Conservation (phyloP, 2,797 vertebrate genomes). For the Coregonus suidteri region DNA sequence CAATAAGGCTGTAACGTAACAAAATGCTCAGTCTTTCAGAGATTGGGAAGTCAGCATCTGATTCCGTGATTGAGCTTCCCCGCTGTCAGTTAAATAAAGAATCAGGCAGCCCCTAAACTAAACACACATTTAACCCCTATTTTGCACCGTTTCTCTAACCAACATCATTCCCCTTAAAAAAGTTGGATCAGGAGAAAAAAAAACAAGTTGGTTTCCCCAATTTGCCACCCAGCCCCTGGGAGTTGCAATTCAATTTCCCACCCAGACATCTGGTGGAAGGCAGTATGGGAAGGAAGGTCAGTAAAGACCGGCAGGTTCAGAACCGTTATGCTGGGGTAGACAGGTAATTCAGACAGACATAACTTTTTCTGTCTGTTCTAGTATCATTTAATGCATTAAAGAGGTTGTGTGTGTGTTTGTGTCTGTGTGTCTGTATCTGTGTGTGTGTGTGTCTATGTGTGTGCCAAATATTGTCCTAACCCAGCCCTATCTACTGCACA, state of each 20-base stretch:
- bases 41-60: neutral
- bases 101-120: neutral
- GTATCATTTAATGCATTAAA: constrained; percentile 28
- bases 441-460: neutral
- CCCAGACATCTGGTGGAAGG: constrained; percentile 51
- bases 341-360: constrained; percentile 58
- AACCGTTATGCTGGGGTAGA: constrained; percentile 54
- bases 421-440: no score
- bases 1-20: no score
- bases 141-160: neutral
- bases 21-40: neutral
- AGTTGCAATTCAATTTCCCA: constrained; percentile 78
- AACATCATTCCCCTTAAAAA: constrained; percentile 5
- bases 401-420: neutral
- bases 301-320: constrained; percentile 40
- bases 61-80: neutral
- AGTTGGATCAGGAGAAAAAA: constrained; percentile 51
- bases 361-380: constrained; percentile 53
- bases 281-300: constrained; percentile 43
- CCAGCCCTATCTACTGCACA: constrained; percentile 15
- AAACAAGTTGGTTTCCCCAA: constrained; percentile 65
- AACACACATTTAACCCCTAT: neutral
- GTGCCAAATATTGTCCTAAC: neutral
- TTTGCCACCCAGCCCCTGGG: constrained; percentile 72
- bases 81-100: neutral